These are phyloP conservation scores for Blera fallax DNA, from an alignment of 2,888 invertebrate species.

Conservation along the genomic window DNA sequence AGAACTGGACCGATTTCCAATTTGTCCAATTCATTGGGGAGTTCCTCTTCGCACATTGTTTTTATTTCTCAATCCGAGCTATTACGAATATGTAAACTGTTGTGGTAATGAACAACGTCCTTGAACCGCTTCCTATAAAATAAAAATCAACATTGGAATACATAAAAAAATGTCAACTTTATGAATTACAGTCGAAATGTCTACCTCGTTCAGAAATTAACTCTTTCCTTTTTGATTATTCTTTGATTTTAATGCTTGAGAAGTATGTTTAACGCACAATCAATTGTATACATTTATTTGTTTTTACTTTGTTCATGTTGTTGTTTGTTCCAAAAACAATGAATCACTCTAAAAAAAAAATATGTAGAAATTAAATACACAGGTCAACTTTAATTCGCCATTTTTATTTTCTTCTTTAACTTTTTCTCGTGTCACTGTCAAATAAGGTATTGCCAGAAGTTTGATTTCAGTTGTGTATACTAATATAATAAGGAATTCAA, in stretches of 20 bases:
- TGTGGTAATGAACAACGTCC: constrained; percentile 22
- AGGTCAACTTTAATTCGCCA: constrained; percentile 62
- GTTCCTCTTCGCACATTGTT: constrained; percentile 80
- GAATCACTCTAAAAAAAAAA: constrained; percentile 59
- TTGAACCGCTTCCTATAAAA: constrained; percentile 54
- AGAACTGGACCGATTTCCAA: constrained; percentile 84
- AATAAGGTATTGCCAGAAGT: background rate
- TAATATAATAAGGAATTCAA: background rate
- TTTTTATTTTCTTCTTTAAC: constrained; percentile 47
- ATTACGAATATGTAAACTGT: constrained; percentile 8
- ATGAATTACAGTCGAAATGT: background rate
- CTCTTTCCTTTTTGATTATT: background rate
- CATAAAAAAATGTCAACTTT: constrained; percentile 12
- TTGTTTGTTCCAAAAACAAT: constrained; percentile 65
- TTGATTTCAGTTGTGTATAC: no score
- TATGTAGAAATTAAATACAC: constrained; percentile 55
- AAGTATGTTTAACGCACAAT: constrained; percentile 22
- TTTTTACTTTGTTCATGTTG: constrained; percentile 61
- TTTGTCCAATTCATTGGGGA: constrained; percentile 83
- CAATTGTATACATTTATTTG: constrained; percentile 48
- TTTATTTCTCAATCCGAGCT: constrained; percentile 3
- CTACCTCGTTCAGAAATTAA: constrained; percentile 1
- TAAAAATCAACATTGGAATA: constrained; percentile 38
- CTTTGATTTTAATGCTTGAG: background rate
- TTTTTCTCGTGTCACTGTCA: constrained; percentile 50